Evolutionary conservation across 2,797 vertebrate species (phyloP).

Genomic region (Sparus aurata): DNA sequence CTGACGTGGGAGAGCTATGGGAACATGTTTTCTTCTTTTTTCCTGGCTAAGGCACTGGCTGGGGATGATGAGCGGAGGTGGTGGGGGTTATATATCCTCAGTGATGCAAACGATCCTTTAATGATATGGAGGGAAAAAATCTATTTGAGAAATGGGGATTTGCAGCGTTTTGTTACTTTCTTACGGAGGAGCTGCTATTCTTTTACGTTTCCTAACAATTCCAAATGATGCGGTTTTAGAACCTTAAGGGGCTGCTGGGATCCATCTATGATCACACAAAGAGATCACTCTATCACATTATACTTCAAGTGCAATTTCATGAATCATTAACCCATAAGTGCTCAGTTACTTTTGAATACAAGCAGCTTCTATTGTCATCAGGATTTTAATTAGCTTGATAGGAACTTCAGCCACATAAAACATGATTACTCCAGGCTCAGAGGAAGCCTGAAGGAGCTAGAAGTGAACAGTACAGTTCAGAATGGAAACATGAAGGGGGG

Average conservation of each 20-base stretch:
- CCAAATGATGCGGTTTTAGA: slow-evolving; percentile 6
- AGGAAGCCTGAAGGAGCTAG: slow-evolving; percentile 1
- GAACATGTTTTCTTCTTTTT: slow-evolving; percentile 74
- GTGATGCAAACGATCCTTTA: slow-evolving; percentile 60
- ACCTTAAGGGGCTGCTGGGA: background rate
- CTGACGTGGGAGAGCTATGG: slow-evolving; percentile 81
- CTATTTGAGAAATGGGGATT: background rate
- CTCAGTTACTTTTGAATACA: slow-evolving; percentile 37
- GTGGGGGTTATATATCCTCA: slow-evolving; percentile 61
- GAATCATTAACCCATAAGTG: slow-evolving; percentile 60
- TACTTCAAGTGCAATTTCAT: slow-evolving; percentile 56
- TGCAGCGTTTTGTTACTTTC: slow-evolving; percentile 21
- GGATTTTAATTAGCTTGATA: slow-evolving; percentile 42
- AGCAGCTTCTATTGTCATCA: slow-evolving; percentile 35
- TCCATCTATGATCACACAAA: slow-evolving; percentile 11
- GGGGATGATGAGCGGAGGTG: slow-evolving; percentile 49
- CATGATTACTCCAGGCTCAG: background rate
- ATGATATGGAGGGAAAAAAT: slow-evolving; percentile 21
- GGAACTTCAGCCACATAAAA: slow-evolving; percentile 29
- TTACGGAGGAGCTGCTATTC: background rate
- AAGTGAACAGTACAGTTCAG: slow-evolving; percentile 1
- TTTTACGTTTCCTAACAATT: background rate
- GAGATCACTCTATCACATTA: slow-evolving; percentile 23
- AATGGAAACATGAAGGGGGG: slow-evolving; percentile 17
- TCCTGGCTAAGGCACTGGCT: slow-evolving; percentile 65